A percentile compares a stretch with the other conserved stretches of the same genome.
phyloP scores from a whole-genome alignment of 2,113 vertebrate species.

The Dinomys branickii region DNA sequence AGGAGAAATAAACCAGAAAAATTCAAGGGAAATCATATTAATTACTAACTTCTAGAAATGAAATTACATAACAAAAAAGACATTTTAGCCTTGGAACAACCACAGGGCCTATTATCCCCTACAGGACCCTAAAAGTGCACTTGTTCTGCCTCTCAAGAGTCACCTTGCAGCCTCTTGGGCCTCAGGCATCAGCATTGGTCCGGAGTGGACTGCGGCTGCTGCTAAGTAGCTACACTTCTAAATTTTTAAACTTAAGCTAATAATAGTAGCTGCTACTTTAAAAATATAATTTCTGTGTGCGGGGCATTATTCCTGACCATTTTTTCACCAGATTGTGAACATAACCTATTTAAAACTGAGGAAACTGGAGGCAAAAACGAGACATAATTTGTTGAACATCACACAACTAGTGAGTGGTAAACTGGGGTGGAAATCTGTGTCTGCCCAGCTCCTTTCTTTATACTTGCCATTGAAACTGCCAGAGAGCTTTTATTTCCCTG shows the following conservation, averaged over 20 bases:
- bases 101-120: not conserved
- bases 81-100: not conserved
- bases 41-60: not conserved
- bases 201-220: too few relatives aligned
- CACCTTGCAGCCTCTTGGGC: not conserved
- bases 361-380: not conserved
- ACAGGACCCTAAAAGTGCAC: not conserved
- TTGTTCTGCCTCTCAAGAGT: not conserved
- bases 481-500: not conserved
- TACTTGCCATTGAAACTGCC: not conserved
- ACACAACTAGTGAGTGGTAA: not conserved
- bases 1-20: slow-evolving; percentile 22
- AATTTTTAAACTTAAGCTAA: not conserved
- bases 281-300: not conserved
- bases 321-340: not conserved
- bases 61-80: not conserved
- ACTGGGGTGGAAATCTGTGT: not conserved
- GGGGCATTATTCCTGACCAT: not conserved
- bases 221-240: not conserved
- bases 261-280: not conserved
- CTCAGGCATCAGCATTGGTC: not conserved
- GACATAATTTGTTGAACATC: not conserved
- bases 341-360: not conserved
- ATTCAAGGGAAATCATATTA: not conserved
- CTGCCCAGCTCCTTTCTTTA: not conserved